These are phyloP conservation scores for Macropus fuliginosus DNA, from an alignment of 2,797 vertebrate species.

Conservation along the genomic window DNA sequence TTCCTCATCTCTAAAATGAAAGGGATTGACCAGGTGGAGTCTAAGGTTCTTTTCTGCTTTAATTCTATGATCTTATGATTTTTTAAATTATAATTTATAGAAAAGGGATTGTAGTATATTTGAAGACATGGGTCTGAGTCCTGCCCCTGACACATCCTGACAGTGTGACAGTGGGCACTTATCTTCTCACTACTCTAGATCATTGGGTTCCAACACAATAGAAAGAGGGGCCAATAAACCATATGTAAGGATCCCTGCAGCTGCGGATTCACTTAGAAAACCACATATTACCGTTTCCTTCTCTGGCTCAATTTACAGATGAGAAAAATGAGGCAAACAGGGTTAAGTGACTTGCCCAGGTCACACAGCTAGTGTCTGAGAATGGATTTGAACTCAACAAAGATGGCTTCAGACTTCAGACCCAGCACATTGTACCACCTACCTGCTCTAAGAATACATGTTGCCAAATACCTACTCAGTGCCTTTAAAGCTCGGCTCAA, in stretches of 20 bases:
- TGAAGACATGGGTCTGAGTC: too few species aligned
- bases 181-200: too few species aligned
- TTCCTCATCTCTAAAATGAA: not conserved
- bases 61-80: not conserved
- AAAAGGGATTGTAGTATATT: not conserved
- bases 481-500: too few species aligned
- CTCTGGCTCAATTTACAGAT: too few species aligned
- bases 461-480: too few species aligned
- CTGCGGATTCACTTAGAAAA: not conserved
- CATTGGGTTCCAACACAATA: not conserved
- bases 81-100: not conserved
- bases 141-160: not conserved
- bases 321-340: too few species aligned
- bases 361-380: not conserved
- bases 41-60: not conserved
- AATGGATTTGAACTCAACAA: too few species aligned
- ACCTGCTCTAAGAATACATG: not conserved
- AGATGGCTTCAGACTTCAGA: not conserved
- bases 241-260: not conserved
- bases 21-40: not conserved
- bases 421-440: not conserved
- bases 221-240: not conserved
- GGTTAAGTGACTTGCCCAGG: too few species aligned
- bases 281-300: not conserved
- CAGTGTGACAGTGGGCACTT: too few species aligned